Evolutionary conservation across 2,888 invertebrate genomes (phyloP), one percentile per base, ranked within the genome.

Genomic region (Chesias legatella): DNA sequence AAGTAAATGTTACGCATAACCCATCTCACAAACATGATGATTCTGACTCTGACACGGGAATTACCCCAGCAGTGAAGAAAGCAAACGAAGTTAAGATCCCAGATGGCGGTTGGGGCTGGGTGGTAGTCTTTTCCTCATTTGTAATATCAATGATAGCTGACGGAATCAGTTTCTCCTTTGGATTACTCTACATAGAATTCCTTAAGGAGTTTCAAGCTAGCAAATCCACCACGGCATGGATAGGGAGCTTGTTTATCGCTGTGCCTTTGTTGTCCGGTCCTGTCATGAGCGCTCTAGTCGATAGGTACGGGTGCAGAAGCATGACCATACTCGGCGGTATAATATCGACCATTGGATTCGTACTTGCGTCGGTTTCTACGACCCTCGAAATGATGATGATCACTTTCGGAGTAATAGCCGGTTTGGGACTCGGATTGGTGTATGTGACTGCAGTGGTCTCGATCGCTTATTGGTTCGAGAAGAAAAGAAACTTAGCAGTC

Each of bases 141-240:
- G 73, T 96, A 26, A 92, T 97, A 41, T 96, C 96, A 10, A 91
- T 96, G 84, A 94, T 98, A 32, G 95, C 96, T 24, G 98, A 98
- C 75, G 98, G 98, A 0, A 92, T 98, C 40, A 95, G 96, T 33
- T 97, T 98, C 73, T 96, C 96, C 1, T 98, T 98, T 73, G 98
- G 98, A 0, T 86, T 98, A 9, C 89, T 98, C 6, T 96, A 94
- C 67, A 93, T 94, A 0, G 94, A 96, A 63, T 93, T 98, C 60
- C 83, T 95, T 29, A 89, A 92, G 30, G 93, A 95, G 63, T 98
- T 97, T 70, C 84, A 90, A 39, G 94, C 94, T 20, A 94, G 94
- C 26, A 95, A 95, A 60, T 92, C 95, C 3, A 94, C 93, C 29
- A 97, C 98, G 0, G 94, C 97, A 1, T 94, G 95, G 94, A 94